Base-by-base conservation (phyloP, 2,797 vertebrate species). In the Eutrigla gurnardus region DNA sequence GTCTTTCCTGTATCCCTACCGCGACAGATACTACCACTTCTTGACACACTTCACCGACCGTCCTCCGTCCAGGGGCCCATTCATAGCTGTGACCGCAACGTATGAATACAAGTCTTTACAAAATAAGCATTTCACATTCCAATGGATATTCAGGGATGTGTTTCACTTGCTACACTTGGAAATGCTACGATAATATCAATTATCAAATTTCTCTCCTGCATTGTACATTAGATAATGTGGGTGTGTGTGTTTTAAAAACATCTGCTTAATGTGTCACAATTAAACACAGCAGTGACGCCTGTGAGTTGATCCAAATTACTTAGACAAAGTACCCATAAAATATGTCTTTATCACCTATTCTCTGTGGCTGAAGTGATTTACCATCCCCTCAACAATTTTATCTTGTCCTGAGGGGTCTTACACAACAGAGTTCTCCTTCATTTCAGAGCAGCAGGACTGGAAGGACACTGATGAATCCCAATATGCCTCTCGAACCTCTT, bases 121-220 rank as follows among this genome's bases (percentile, higher is more conserved):
- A 45, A 75, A 62, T 49, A 74, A 77, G 36, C 66, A 53, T 6
- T 55, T 88, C 66, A 63, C 53, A 70, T 75, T 67, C 65, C 55
- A 54, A 42, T 17, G 47, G 54, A 65, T 46, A 42, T 32, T 15
- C 10, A 36, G 39, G 7, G 47, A 61, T 36, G 0, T 0, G 10
- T 6, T 47, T 53, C 58, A 66, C 61, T 73, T 81, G 46, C 65
- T 73, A 45, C 42, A 65, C n/a, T n/a, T 67, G 39, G 36, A 53
- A 57, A 71, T 50, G 45, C 73, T 43, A 73, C 42, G 57, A 71
- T 59, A 58, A 59, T 36, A 15, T 47, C 35, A 52, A 43, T 72
- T 54, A 55, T 75, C 42, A 58, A 45, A 45, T 71, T 70, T 61
- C 0, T 42, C 70, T 75, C 60, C 57, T 73, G 63, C 66, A n/a